Conservation (phyloP, 2,797 vertebrate genomes). For the Discoglossus pictus region DNA sequence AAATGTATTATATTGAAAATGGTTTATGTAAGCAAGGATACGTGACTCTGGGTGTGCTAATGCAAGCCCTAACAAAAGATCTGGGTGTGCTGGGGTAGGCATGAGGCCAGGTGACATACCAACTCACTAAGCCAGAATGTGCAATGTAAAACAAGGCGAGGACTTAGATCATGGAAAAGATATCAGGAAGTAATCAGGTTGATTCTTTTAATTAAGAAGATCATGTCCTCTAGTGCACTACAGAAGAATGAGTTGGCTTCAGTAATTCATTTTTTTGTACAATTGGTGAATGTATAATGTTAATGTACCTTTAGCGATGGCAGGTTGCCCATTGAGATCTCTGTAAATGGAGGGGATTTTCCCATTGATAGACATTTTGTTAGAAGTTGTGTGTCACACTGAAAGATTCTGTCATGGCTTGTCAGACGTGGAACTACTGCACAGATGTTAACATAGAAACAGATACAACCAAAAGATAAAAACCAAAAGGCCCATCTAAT, state of each 20-base stretch:
- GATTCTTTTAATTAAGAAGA: constrained; percentile 6
- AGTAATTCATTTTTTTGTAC: not conserved
- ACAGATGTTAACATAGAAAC: no score
- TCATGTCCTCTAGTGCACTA: not conserved
- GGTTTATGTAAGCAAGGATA: constrained; percentile 50
- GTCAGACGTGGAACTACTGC: constrained; percentile 2
- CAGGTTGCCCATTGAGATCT: constrained; percentile 13
- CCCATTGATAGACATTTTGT: constrained; percentile 17
- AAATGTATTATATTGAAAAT: constrained; percentile 45
- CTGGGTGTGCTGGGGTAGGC: constrained; percentile 43
- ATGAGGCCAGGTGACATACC: constrained; percentile 38
- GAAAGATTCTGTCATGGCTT: constrained; percentile 2
- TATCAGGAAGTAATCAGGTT: not conserved
- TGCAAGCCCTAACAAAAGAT: constrained; percentile 40
- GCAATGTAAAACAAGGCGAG: not conserved
- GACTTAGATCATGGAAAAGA: constrained; percentile 37
- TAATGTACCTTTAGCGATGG: constrained; percentile 34
- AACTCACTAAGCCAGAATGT: constrained; percentile 18
- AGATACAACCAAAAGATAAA: no score
- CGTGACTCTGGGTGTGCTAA: constrained; percentile 41
- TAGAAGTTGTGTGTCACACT: not conserved
- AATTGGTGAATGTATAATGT: not conserved
- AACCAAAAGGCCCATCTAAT: no score
- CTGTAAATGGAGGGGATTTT: constrained; percentile 14
- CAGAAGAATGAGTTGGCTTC: constrained; percentile 14